Evolutionary conservation across 2,113 vertebrate genomes (phyloP).

Genomic region (Phyllostomus hastatus): DNA sequence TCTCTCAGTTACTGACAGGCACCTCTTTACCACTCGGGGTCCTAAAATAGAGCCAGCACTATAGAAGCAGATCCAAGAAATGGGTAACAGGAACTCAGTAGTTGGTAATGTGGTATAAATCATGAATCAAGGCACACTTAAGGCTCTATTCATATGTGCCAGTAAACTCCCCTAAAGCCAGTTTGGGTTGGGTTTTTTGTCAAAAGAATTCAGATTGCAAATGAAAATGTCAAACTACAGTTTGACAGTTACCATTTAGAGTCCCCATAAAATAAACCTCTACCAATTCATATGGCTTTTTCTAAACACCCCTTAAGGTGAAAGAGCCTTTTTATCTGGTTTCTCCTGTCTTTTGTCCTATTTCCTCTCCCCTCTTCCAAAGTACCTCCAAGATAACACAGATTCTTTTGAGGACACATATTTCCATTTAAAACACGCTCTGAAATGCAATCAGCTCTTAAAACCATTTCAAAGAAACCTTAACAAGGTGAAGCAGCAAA

Average conservation of each 20-base stretch:
- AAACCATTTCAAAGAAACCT: slow-evolving; percentile 68
- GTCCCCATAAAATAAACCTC: background rate
- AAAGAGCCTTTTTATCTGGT: background rate
- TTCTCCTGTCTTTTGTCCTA: background rate
- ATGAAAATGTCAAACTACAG: background rate
- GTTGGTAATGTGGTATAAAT: background rate
- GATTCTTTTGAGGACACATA: slow-evolving; percentile 32
- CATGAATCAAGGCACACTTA: background rate
- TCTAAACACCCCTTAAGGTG: background rate
- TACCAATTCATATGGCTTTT: background rate
- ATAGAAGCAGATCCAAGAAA: background rate
- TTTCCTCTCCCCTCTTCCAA: slow-evolving; percentile 18
- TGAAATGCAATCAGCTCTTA: slow-evolving; percentile 61
- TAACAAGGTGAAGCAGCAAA: slow-evolving; percentile 66
- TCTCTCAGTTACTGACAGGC: background rate
- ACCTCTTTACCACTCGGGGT: background rate
- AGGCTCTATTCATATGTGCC: background rate
- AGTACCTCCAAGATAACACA: slow-evolving; percentile 31
- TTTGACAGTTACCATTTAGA: background rate
- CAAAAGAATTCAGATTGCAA: background rate
- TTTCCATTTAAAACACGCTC: slow-evolving; percentile 66
- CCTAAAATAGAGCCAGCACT: background rate
- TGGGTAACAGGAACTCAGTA: background rate
- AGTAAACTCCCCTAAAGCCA: background rate
- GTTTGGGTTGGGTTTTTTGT: background rate